Evolutionary conservation across 2,888 invertebrate genomes (phyloP).

Genomic region (Drosophila birchii): DNA sequence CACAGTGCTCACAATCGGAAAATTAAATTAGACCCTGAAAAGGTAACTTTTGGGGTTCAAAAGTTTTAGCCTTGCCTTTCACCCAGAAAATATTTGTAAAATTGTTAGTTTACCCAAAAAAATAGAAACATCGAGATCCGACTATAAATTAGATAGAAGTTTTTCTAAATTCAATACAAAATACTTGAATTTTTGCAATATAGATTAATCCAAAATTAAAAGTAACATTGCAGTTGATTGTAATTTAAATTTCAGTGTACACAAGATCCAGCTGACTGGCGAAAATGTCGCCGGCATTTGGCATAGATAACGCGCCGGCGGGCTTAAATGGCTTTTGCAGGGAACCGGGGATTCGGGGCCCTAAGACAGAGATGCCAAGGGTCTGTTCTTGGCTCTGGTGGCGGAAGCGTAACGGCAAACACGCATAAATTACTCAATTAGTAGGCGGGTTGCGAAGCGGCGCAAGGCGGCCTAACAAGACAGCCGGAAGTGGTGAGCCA

Average conservation of each 20-base stretch:
- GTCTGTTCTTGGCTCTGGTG: conserved; percentile 15
- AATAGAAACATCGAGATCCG: no score
- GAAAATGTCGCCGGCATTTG: conserved; percentile 56
- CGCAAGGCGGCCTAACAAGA: conserved; percentile 47
- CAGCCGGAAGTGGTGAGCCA: conserved; percentile 57
- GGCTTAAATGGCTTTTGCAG: conserved; percentile 56
- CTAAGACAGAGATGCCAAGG: conserved; percentile 24
- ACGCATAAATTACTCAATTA: conserved; percentile 80
- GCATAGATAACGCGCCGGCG: conserved; percentile 58
- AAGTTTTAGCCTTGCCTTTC: neutral
- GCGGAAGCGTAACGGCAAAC: conserved; percentile 63
- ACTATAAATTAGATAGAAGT: no score
- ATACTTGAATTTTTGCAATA: neutral
- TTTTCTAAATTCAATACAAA: no score
- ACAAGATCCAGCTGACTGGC: conserved; percentile 60
- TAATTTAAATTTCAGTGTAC: conserved; percentile 5
- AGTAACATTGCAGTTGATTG: rapidly evolving
- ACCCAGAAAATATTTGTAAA: neutral
- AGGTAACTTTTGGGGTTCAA: no score
- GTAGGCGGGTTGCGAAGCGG: conserved; percentile 60
- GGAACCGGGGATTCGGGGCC: conserved; percentile 6
- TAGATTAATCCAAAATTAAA: no score
- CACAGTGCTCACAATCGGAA: conserved; percentile 1
- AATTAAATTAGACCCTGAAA: neutral
- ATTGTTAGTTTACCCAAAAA: no score